Evolutionary conservation across 2,797 vertebrate genomes (phyloP), one percentile per base, ranked within the genome.

Genomic region (Poeciliopsis gracilis): DNA sequence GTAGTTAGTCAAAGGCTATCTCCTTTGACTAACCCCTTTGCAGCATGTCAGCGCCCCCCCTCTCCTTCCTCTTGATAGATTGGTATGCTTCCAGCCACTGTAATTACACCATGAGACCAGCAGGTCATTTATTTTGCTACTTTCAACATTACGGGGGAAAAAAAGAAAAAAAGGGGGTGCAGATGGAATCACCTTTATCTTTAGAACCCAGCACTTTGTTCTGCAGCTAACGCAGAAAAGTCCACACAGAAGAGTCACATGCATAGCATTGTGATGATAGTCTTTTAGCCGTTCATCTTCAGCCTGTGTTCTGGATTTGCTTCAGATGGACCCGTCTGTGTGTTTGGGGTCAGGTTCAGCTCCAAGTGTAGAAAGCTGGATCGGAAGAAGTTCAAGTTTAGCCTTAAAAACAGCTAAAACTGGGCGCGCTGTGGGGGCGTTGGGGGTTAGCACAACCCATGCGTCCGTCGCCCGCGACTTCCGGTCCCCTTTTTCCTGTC

Each of bases 1-100:
- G 96, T 98, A 98, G 97, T 98, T 98, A 97, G 97, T 99, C 98
- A 98, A 96, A 97, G 97, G 97, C 97, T 98, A 98, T 99, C 98
- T 99, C 97, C 97, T 98, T 97, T 98, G 97, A 97, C 97, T 99
- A 97, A 97, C 97, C 97, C 97, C 96, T 97, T 96, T 97, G 95
- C 88, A 89, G 95, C 85, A 90, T 97, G 97, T 97, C 98, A 97
- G 95, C 95, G 96, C 95, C 72, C 79, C 95, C 93, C 94, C 79
- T 57, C 82, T 79, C 57, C 82, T 79, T 80, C 70, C 81, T 84
- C 15, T 83, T 98, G 98, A 99, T 98, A 97, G 97, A 99, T 99
- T 96, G 97, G 97, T 97, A 96, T 96, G 97, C 97, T 97, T 96
- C 96, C 95, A 95, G 96, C 96, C 95, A 94, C 96, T 97, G 97